Evolutionary conservation across 2,113 vertebrate species (phyloP).

Genomic region (Zosterops pallidus): DNA sequence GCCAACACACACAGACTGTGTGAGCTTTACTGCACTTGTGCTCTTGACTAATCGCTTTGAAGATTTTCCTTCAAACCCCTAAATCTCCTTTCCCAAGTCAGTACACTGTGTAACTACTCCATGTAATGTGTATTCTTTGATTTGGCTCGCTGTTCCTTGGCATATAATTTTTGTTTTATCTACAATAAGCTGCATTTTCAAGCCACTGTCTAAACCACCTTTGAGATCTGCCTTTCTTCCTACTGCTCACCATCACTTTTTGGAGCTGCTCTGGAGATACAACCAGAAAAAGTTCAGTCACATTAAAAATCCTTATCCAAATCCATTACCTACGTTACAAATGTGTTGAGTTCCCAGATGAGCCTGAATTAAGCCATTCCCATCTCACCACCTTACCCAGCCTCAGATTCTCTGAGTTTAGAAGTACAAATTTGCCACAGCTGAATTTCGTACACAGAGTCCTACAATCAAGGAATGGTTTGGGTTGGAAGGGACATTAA

Average conservation of each 20-base stretch:
- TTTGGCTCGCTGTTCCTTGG: background rate
- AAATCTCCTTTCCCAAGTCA: background rate
- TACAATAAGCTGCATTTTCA: background rate
- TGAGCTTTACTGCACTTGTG: background rate
- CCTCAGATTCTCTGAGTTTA: background rate
- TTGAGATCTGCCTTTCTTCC: background rate
- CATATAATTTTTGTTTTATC: background rate
- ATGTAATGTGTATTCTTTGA: background rate
- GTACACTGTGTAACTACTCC: fast-evolving
- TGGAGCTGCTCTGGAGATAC: background rate
- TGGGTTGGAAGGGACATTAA: background rate
- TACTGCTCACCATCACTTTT: fast-evolving
- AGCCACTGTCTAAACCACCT: background rate
- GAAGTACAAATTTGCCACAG: background rate
- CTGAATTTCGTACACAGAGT: background rate
- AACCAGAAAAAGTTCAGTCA: background rate
- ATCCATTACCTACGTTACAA: background rate
- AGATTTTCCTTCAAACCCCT: background rate
- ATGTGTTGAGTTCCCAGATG: background rate
- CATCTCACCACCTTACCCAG: background rate
- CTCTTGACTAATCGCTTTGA: background rate
- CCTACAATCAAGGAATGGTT: background rate
- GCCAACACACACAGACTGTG: background rate
- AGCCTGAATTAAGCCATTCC: background rate
- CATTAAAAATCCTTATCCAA: background rate